Evolutionary conservation across 2,113 vertebrate species (phyloP).

Genomic region (Pan paniscus): DNA sequence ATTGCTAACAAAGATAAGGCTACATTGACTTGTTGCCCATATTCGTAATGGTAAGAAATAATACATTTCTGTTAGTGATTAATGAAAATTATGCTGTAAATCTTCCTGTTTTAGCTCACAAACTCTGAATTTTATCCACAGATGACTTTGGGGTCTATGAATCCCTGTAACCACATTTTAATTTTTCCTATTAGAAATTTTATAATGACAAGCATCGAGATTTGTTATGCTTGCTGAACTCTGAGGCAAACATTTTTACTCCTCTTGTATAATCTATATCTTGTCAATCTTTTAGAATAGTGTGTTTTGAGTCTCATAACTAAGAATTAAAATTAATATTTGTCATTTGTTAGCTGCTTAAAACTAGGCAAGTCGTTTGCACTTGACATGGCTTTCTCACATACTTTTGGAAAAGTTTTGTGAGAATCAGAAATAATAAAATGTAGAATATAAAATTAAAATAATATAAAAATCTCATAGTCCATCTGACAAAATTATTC

Average conservation of each 20-base stretch:
- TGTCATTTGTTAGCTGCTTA: background rate
- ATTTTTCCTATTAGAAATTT: background rate
- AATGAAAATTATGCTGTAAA: background rate
- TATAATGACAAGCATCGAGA: background rate
- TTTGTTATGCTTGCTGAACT: background rate
- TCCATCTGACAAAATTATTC: background rate
- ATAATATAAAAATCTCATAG: background rate
- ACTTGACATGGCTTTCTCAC: background rate
- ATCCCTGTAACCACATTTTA: background rate
- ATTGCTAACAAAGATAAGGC: background rate
- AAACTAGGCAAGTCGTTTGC: background rate
- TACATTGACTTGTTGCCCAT: background rate
- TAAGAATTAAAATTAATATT: background rate
- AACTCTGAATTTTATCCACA: background rate
- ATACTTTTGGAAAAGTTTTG: background rate
- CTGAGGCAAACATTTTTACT: background rate
- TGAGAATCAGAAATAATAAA: background rate
- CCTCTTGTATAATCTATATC: background rate
- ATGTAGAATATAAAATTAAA: background rate
- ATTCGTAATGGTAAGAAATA: background rate
- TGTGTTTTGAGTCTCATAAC: background rate
- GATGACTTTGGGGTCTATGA: background rate
- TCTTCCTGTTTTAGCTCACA: background rate
- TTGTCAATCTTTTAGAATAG: background rate
- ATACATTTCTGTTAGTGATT: background rate